Percentiles rank a stretch among this genome's conserved stretches.
Conservation (phyloP, 2,797 vertebrate species). For the Peromyscus melanophrys region DNA sequence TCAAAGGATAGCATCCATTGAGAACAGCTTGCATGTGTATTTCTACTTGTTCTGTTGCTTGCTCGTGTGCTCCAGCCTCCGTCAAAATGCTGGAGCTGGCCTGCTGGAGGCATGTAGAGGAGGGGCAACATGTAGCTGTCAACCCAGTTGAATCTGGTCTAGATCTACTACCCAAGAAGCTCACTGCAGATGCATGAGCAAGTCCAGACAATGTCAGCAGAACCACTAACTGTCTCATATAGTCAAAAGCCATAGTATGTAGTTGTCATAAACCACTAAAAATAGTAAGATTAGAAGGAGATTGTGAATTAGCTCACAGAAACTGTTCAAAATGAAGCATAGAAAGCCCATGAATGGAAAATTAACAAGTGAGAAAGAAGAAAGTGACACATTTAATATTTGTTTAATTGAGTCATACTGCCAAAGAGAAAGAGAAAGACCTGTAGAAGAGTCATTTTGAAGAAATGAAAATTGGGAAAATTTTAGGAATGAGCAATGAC, state of each 20-base stretch:
- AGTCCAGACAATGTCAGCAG: neutral
- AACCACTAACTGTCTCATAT: neutral
- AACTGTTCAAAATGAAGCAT: slow-evolving; percentile 3
- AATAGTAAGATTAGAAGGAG: slow-evolving; percentile 17
- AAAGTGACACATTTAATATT: neutral
- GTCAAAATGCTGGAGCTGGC: slow-evolving; percentile 8
- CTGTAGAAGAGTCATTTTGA: neutral
- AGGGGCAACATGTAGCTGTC: neutral
- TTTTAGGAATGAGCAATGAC: slow-evolving; percentile 43
- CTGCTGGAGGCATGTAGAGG: neutral
- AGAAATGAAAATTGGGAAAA: neutral
- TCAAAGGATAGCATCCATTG: slow-evolving; percentile 39
- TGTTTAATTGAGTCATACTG: neutral
- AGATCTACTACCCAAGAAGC: neutral
- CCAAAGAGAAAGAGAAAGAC: neutral
- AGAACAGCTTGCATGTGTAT: neutral
- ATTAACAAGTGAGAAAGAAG: neutral
- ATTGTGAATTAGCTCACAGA: slow-evolving; percentile 27
- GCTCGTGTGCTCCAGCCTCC: neutral
- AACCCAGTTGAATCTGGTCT: neutral
- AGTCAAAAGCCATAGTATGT: neutral
- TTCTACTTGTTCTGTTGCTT: neutral
- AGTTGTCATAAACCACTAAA: slow-evolving; percentile 11
- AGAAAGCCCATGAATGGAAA: slow-evolving; percentile 21
- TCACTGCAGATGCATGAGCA: neutral